Conservation (phyloP, 2,888 invertebrate species). For the Agonopterix alstromeriana region DNA sequence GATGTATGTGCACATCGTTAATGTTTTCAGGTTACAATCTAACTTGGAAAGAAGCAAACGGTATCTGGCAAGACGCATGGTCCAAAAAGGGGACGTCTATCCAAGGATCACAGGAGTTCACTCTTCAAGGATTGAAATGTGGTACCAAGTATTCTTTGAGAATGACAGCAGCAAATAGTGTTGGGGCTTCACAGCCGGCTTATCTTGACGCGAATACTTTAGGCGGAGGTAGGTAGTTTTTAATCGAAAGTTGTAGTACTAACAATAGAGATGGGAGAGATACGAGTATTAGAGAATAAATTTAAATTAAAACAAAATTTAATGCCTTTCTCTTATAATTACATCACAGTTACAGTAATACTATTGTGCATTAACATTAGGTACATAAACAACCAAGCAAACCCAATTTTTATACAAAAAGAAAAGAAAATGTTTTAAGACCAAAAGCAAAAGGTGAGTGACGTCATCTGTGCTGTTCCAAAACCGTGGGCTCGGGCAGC, state of each 20-base stretch:
- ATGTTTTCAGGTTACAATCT: slow-evolving; percentile 57
- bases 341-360: no score
- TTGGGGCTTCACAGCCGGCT: slow-evolving; percentile 85
- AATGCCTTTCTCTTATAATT: no score
- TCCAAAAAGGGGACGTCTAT: slow-evolving; percentile 77
- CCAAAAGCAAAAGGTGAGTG: no score
- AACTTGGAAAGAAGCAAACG: slow-evolving; percentile 67
- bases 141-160: slow-evolving; percentile 89
- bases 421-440: no score
- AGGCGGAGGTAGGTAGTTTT: slow-evolving; percentile 68
- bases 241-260: background rate
- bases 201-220: slow-evolving; percentile 77
- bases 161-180: slow-evolving; percentile 87
- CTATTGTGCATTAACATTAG: no score
- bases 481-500: background rate
- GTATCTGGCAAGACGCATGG: slow-evolving; percentile 76
- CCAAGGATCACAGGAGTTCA: slow-evolving; percentile 76
- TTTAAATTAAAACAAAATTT: no score
- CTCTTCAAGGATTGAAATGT: slow-evolving; percentile 84
- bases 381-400: no score
- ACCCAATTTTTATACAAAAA: no score
- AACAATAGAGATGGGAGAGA: no score
- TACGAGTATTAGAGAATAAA: no score
- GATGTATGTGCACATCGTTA: no score
- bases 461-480: background rate